Evolutionary conservation across 1,140 invertebrate genomes (phyloP), one percentile per base, ranked within the genome.

Genomic region (Papilio dardanus): DNA sequence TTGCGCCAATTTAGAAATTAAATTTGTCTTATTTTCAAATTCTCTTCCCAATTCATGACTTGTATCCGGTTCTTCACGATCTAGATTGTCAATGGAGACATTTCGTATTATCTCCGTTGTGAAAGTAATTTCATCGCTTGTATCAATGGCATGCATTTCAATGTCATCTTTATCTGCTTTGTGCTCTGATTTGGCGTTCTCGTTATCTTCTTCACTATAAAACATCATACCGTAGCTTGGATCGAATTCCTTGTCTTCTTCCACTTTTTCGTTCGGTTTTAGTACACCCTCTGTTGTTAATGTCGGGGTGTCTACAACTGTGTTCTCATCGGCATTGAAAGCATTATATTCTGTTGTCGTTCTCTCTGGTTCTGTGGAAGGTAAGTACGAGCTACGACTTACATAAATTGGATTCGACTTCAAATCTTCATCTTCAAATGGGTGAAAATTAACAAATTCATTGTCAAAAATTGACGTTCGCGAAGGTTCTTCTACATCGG

Each of bases 201-300:
- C 71, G 62, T 77, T 77, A 58, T 80, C 76, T 7, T 87, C 84
- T 30, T 88, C 83, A 68, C 78, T 79, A 74, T 86, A 81, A 82
- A 89, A 85, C 77, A 88, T 81, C 76, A 83, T 81, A 28, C 83
- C 86, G 75, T 88, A 85, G 28, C 75, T 74, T 21, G 74, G 30
- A 16, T 86, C 82, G 10, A 69, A 58, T 40, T 86, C 81, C 77
- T 85, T 84, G 58, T 82, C 83, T 24, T 71, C 31, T 50, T 46
- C 68, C 76, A 79, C 31, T 66, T 76, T 69, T 71, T 75, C 76
- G 54, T 46, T 37, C 7, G n/a, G n/a, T 69, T 76, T 66, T 16
- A 10, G 16, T 37, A 14, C n/a, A 69, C 24, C 37, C 24, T n/a
- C n/a, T 40, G 67, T 40, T 42, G 31, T 69, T 33, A 67, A 67